Evolutionary conservation across 2,113 vertebrate genomes (phyloP).

Genomic region (Daubentonia madagascariensis): DNA sequence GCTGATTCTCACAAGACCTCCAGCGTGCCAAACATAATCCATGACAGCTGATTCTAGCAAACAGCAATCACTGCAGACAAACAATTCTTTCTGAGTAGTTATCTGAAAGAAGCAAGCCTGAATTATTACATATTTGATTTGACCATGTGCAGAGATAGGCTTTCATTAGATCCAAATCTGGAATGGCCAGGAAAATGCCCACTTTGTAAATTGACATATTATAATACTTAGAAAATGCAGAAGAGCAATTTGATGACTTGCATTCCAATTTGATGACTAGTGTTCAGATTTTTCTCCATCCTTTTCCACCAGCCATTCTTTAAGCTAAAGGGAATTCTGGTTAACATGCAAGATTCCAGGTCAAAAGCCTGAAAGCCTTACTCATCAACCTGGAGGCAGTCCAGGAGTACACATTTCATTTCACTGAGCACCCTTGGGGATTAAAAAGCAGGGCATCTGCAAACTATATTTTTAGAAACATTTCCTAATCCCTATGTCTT

Average conservation of each 20-base stretch:
- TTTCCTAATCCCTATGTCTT: not conserved
- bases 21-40: slow-evolving; percentile 2
- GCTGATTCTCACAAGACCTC: slow-evolving; percentile 62
- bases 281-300: not conserved
- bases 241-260: not conserved
- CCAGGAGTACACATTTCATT: not conserved
- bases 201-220: not conserved
- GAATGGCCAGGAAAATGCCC: slow-evolving; percentile 11
- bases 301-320: not conserved
- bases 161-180: slow-evolving; percentile 42
- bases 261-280: not conserved
- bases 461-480: not conserved
- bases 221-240: slow-evolving; percentile 4
- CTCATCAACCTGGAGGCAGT: not conserved
- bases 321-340: not conserved
- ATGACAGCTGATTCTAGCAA: slow-evolving; percentile 41
- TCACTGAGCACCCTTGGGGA: not conserved
- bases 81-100: slow-evolving; percentile 34
- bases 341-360: not conserved
- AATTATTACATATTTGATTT: slow-evolving; percentile 5
- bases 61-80: slow-evolving; percentile 6
- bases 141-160: not conserved
- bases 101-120: slow-evolving; percentile 22
- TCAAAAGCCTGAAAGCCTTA: not conserved
- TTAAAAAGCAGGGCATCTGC: not conserved